Base-by-base conservation (phyloP, 2,113 vertebrate species). In the Chamaea fasciata region DNA sequence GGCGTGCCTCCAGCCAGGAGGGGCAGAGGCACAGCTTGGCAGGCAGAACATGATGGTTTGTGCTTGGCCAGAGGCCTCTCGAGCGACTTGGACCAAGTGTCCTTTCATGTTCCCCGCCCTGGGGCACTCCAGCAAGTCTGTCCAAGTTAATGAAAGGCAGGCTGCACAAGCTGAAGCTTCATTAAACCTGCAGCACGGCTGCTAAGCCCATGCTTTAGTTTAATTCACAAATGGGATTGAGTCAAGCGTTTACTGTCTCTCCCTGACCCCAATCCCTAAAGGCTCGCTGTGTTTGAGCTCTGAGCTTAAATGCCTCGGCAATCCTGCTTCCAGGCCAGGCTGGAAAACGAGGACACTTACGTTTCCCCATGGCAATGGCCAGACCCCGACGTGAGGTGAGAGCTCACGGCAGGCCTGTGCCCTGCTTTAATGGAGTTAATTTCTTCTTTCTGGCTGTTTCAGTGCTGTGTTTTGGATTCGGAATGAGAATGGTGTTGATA, bases 201-300 rank as follows among this genome's bases (percentile, higher is more conserved):
- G 79, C 83, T 88, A 76, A 90, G 6, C 76, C 75, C 33, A 7
- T 52, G 86, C 76, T 92, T 71, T 16, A 67, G 64, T 89, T 82
- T 90, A 88, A 93, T 73, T 94, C 89, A 79, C 76, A 92, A 92
- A 90, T 56, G 86, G 44, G 86, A 93, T 46, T 75, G 88, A 42
- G 79, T 27, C 49, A 93, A 84, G 88, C 7, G 0, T 64, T 75
- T 85, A 33, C 62, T 21, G 21, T 62, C 62, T 64, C 92, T 79
- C 52, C 74, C 81, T 87, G 92, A 87, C 92, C 89, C 83, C 28
- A 85, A 71, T 93, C 82, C 86, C 53, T 62, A 9, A 7, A 37
- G 64, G 60, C 68, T 87, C 0, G 0, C 50, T 12, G 63, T 16
- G 2, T 65, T 31, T 24, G n/a, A 62, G 37, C 11, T 20, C 60